A percentile compares a stretch with the other conserved stretches of the same genome.
Evolutionary conservation across 2,113 vertebrate species (phyloP).

Genomic region (Thermophis baileyi): DNA sequence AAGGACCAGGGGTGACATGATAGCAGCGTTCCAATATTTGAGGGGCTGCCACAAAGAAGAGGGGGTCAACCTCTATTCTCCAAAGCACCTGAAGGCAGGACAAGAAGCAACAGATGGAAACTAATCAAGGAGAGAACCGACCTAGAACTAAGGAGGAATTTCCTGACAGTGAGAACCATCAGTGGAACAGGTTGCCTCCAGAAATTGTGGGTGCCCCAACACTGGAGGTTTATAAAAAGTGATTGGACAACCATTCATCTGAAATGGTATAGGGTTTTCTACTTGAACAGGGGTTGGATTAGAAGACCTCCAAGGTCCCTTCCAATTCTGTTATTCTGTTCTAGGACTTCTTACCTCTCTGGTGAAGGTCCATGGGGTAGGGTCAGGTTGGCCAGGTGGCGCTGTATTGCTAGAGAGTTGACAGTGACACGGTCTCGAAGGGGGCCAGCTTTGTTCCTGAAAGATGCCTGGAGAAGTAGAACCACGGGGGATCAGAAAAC

Average conservation of each 20-base stretch:
- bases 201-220: background rate
- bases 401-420: constrained; percentile 68
- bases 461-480: background rate
- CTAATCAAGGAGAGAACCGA: too few species aligned
- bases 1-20: background rate
- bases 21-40: background rate
- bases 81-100: background rate
- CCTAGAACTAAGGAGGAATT: background rate
- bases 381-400: constrained; percentile 62
- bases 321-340: background rate
- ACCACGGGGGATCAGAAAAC: background rate
- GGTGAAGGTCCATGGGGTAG: constrained; percentile 61
- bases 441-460: background rate
- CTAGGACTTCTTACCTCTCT: constrained; percentile 66
- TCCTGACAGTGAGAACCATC: background rate
- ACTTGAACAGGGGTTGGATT: background rate
- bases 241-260: background rate
- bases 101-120: background rate
- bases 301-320: background rate
- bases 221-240: background rate
- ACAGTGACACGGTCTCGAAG: constrained; percentile 50
- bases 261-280: background rate
- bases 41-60: background rate
- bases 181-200: background rate
- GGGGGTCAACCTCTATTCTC: background rate